These are phyloP conservation scores for Mnemiopsis leidyi DNA, from an alignment of 37 sponge, comb jelly and placozoan genomes.

Conservation along the genomic window DNA sequence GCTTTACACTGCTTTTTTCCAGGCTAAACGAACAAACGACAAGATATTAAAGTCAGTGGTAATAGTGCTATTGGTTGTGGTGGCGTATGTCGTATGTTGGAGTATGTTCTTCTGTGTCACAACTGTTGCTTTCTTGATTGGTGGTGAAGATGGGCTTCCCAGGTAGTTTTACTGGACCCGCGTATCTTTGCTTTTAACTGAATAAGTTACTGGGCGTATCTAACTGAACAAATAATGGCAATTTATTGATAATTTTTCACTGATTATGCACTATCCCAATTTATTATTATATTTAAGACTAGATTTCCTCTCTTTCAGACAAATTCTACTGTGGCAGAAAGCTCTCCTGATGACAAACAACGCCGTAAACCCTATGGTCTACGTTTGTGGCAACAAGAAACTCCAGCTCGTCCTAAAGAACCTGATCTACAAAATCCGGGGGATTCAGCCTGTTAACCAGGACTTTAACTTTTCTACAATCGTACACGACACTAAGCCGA, in stretches of 20 bases:
- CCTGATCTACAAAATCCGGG: background rate
- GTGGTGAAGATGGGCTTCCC: background rate
- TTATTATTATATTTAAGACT: too few relatives aligned
- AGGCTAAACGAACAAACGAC: background rate
- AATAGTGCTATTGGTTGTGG: background rate
- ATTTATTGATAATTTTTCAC: too few relatives aligned
- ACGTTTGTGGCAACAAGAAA: conserved; percentile 2
- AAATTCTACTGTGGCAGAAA: conserved; percentile 22
- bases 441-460: background rate
- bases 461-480: background rate
- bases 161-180: background rate
- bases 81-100: conserved; percentile 9
- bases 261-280: too few relatives aligned
- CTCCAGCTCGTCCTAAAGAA: background rate
- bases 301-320: background rate
- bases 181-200: too few relatives aligned
- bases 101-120: conserved; percentile 48
- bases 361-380: conserved; percentile 5
- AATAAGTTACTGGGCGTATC: too few relatives aligned
- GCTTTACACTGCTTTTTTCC: too few relatives aligned
- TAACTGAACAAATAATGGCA: too few relatives aligned
- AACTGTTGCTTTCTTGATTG: conserved; percentile 34
- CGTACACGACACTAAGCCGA: background rate
- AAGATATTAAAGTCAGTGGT: conserved; percentile 10
- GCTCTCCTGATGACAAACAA: conserved; percentile 31